Base-by-base conservation (phyloP, 2,888 invertebrate genomes). In the Limnephilus lunatus region DNA sequence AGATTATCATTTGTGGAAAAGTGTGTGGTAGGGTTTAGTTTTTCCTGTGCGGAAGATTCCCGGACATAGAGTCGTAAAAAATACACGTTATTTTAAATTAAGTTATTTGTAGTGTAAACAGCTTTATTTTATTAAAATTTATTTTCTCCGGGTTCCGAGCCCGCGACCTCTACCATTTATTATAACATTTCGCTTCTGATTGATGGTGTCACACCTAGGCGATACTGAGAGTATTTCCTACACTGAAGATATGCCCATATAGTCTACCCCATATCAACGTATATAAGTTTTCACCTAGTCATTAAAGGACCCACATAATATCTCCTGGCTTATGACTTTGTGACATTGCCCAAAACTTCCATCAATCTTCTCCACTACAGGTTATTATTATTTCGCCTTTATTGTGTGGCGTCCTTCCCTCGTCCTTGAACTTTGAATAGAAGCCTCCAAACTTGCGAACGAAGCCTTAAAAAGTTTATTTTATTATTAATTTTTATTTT, bases 401-500 rank as follows among this genome's bases (percentile, higher is more conserved):
- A n/a, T 68, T 68, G 68, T 68, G 25, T 68, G 25, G 68, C n/a
- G 68, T 68, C 68, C 68, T 68, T n/a, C 25, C 68, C 25, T 68
- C 25, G 25, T 68, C 68, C 68, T 68, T 68, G 68, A 68, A 68
- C 7, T 68, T 68, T 9, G 68, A 68, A 68, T 68, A n/a, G 68
- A 68, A 68, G 25, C 68, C 68, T 9, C 68, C 68, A n/a, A 68
- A 68, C 25, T 68, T n/a, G 9, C 53, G 0, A n/a, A 68, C 7
- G 68, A 68, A 68, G n/a, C 25, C 68, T 68, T 68, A 25, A 68
- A 25, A 68, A 68, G 19, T 68, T 68, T 68, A 68, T 68, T 68
- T 68, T n/a, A n/a, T 68, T 68, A 68, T 68, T n/a, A 68, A 68
- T 68, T 68, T 68, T 68, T n/a, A 68, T 68, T 68, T 68, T 68